Evolutionary conservation across 2,888 invertebrate species (phyloP).

Genomic region (Frankliniella intonsa): DNA sequence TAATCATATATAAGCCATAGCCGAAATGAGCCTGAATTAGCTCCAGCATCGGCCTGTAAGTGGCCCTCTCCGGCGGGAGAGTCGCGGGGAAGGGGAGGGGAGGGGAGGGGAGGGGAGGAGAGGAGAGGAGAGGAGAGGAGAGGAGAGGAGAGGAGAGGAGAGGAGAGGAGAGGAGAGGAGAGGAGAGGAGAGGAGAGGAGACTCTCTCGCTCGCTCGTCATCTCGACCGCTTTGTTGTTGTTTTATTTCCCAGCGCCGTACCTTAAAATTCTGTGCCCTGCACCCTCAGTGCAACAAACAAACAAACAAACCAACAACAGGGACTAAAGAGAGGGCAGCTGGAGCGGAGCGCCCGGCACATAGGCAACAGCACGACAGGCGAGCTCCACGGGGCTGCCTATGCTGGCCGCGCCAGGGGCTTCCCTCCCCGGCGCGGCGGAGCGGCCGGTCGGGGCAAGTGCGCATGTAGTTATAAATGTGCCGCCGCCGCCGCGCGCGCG

Average conservation of each 20-base stretch:
- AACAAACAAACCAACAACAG: too few relatives aligned
- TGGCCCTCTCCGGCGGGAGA: neutral
- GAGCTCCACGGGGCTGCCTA: neutral
- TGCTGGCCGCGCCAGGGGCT: neutral
- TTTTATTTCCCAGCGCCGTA: too few relatives aligned
- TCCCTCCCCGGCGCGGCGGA: neutral
- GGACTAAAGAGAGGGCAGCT: neutral
- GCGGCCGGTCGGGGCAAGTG: neutral
- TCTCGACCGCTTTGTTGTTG: neutral
- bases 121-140: neutral
- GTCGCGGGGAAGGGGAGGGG: neutral
- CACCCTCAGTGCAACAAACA: too few relatives aligned
- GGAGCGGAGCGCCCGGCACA: neutral
- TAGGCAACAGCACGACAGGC: neutral
- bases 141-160: neutral
- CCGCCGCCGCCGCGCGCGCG: too few relatives aligned
- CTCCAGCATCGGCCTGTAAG: constrained; percentile 21
- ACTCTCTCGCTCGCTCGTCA: neutral
- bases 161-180: neutral
- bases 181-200: neutral
- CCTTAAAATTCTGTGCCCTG: too few relatives aligned
- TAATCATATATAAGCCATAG: constrained; percentile 27
- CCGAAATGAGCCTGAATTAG: constrained; percentile 24
- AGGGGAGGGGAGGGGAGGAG: neutral
- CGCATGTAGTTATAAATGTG: too few relatives aligned